Percentiles rank a stretch among this genome's conserved stretches.
These are phyloP conservation scores for Andrena bicolor DNA, from an alignment of 2,888 invertebrate species.

Conservation along the genomic window DNA sequence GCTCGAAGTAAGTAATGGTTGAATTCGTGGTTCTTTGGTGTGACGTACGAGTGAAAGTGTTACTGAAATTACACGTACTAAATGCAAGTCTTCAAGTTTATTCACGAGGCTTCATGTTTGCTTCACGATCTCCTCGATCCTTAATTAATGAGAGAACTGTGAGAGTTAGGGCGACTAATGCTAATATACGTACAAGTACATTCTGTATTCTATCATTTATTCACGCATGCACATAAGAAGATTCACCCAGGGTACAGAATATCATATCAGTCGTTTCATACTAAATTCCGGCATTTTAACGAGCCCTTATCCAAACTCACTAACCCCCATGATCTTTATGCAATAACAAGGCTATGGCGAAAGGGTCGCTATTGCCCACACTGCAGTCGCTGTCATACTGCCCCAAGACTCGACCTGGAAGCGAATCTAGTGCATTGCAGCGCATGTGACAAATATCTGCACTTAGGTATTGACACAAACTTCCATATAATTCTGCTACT, in stretches of 20 bases:
- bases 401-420: constrained; percentile 89
- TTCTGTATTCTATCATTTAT: constrained; percentile 7
- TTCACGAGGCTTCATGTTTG: constrained; percentile 59
- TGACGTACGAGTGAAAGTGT: constrained; percentile 39
- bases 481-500: constrained; percentile 75
- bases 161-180: not conserved
- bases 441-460: constrained; percentile 86
- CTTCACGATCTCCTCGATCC: constrained; percentile 52
- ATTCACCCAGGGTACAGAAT: constrained; percentile 27
- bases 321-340: constrained; percentile 79
- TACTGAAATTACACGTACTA: constrained; percentile 40
- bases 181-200: not conserved
- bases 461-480: constrained; percentile 84
- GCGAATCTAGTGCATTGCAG: constrained; percentile 85
- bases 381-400: constrained; percentile 90
- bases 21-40: constrained; percentile 8
- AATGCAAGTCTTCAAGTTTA: constrained; percentile 30
- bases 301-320: constrained; percentile 67
- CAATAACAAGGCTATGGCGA: constrained; percentile 88
- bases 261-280: constrained; percentile 22
- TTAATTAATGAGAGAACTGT: not conserved
- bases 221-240: constrained; percentile 10
- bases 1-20: constrained; percentile 88
- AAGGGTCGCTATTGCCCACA: constrained; percentile 91
- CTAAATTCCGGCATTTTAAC: constrained; percentile 37